Evolutionary conservation across 2,888 invertebrate genomes (phyloP), one percentile per base, ranked within the genome.

Genomic region (Nebria brevicollis): DNA sequence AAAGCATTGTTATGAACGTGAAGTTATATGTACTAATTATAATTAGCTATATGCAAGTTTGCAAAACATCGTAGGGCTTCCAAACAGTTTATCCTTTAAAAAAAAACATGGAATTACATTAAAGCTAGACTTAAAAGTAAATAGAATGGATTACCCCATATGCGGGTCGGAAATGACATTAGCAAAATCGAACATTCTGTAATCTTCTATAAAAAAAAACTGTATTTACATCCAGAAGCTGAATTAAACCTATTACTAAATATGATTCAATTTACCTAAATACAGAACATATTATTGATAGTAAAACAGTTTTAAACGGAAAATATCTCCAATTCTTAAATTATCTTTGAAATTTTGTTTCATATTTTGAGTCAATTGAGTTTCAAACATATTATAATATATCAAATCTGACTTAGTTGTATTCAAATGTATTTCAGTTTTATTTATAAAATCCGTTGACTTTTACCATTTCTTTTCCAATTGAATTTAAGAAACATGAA

Each of bases 51-150:
- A 20, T 20, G 20, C 72, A 41, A 41, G 65, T 72, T 65, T 11
- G 77, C 77, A 78, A 65, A 73, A 41, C 65, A 66, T 73, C 73
- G 66, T 73, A 66, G 65, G 78, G 78, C 73, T 78, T 78, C 78
- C 43, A 66, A 78, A 78, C 65, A 68, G 68, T 68, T 68, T 25
- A 41, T 41, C 11, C 42, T 13, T 54, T 54, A 3, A 54, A 54
- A 54, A 20, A 13, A 42, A 26, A 15, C 34, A 42, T 42, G 15
- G 54, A 5, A 54, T 5, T 54, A 2, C 8, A 1, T 54, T 11
- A 54, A 54, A 13, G 6, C 54, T 54, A 54, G 54, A 54, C 54
- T 54, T 11, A 7, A 54, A 8, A 54, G 7, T 68, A 68, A 66
- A 77, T 76, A 41, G 66, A 68, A 76, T 26, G 65, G 66, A 76